Percentiles rank a stretch among this genome's conserved stretches.
These are phyloP conservation scores for Pimpla rufipes DNA, from an alignment of 2,888 invertebrate species.

Conservation along the genomic window DNA sequence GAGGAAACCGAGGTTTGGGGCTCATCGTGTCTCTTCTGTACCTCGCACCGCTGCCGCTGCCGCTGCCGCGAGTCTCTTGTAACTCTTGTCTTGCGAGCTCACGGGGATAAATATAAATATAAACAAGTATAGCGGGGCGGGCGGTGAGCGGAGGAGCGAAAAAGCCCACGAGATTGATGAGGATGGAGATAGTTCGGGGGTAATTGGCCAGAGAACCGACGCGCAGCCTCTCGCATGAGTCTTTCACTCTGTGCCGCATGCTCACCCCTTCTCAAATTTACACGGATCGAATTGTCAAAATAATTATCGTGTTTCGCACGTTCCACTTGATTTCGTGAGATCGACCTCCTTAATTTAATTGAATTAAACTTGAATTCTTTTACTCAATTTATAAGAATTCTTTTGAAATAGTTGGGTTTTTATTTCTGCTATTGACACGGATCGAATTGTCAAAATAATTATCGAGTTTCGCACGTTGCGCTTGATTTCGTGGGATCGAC, in stretches of 20 bases:
- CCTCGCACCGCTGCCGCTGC: slow-evolving; percentile 47
- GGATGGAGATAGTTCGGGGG: slow-evolving; percentile 76
- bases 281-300: not conserved
- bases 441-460: not conserved
- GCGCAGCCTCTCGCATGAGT: not conserved
- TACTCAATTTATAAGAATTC: too few species aligned
- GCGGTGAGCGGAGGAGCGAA: slow-evolving; percentile 47
- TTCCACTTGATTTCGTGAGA: not conserved
- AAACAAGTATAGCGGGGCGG: slow-evolving; percentile 75
- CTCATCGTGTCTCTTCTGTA: slow-evolving; percentile 54
- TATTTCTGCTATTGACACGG: not conserved
- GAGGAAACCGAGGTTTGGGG: not conserved
- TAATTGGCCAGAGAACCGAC: slow-evolving; percentile 74
- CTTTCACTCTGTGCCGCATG: not conserved
- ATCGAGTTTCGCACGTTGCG: too few species aligned
- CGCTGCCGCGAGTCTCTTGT: slow-evolving; percentile 71
- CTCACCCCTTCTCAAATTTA: not conserved
- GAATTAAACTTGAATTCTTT: too few species aligned
- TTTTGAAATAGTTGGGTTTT: not conserved
- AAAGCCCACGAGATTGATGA: slow-evolving; percentile 80
- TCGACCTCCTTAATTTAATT: too few species aligned
- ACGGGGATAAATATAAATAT: slow-evolving; percentile 82
- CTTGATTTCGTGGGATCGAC: not conserved
- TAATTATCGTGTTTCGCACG: too few species aligned
- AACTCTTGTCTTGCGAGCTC: slow-evolving; percentile 66